Conservation (phyloP, 2,797 vertebrate genomes). For the Pempheris klunzingeri region DNA sequence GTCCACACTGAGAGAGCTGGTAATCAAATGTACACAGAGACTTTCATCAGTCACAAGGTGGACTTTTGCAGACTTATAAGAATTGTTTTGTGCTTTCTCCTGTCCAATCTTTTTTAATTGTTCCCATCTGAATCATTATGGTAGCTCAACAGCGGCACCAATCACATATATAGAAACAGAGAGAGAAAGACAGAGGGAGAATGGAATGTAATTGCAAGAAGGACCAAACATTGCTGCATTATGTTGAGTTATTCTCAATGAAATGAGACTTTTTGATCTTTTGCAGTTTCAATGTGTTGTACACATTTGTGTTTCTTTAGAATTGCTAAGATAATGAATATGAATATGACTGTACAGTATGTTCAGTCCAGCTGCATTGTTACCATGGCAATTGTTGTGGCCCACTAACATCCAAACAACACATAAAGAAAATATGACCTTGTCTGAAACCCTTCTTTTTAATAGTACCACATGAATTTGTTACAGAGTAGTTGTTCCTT, state of each 20-base stretch:
- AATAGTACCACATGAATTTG: slow-evolving; percentile 7
- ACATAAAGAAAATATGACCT: slow-evolving; percentile 33
- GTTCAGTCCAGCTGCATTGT: slow-evolving; percentile 60
- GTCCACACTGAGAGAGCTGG: slow-evolving; percentile 18
- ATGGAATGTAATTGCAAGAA: slow-evolving; percentile 66
- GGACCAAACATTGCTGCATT: slow-evolving; percentile 63
- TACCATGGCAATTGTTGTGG: slow-evolving; percentile 68
- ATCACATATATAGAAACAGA: slow-evolving; percentile 59
- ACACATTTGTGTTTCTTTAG: slow-evolving; percentile 6
- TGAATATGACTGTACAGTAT: slow-evolving; percentile 30
- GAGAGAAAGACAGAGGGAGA: slow-evolving; percentile 55
- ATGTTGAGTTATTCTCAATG: slow-evolving; percentile 60
- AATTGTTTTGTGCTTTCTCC: slow-evolving; percentile 66
- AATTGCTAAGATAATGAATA: slow-evolving; percentile 34
- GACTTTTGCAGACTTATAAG: slow-evolving; percentile 48
- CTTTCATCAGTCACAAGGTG: slow-evolving; percentile 25
- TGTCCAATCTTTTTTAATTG: slow-evolving; percentile 63
- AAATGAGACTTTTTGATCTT: slow-evolving; percentile 68
- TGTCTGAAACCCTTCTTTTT: slow-evolving; percentile 36
- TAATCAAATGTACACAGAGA: slow-evolving; percentile 52
- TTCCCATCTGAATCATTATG: slow-evolving; percentile 71
- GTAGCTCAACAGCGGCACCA: slow-evolving; percentile 46
- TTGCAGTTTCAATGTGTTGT: slow-evolving; percentile 43
- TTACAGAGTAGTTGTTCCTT: neutral
- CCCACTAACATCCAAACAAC: slow-evolving; percentile 26